These are phyloP conservation scores for Galeruca laticollis DNA, from an alignment of 2,888 invertebrate genomes.

Conservation along the genomic window DNA sequence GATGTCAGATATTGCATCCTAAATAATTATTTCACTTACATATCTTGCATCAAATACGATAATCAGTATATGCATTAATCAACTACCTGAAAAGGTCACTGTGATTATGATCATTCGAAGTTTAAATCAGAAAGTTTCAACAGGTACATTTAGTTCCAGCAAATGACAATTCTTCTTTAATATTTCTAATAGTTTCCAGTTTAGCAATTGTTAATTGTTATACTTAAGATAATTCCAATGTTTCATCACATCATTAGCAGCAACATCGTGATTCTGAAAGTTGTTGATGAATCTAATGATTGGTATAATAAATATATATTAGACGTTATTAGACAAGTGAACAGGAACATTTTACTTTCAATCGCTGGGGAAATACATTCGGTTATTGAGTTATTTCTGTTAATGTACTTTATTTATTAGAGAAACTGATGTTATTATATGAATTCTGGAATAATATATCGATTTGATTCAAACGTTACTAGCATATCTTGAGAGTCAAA, in stretches of 20 bases:
- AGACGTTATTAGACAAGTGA: not conserved
- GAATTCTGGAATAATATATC: too few relatives aligned
- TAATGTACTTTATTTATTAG: not conserved
- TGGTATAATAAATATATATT: not conserved
- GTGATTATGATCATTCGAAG: not conserved
- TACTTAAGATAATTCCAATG: slow-evolving; percentile 6
- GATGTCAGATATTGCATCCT: too few relatives aligned
- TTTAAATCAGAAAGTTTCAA: slow-evolving; percentile 1
- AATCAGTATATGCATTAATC: not conserved
- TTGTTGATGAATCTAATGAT: not conserved
- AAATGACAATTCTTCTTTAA: slow-evolving; percentile 1
- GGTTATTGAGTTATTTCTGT: not conserved
- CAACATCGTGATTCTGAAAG: slow-evolving; percentile 16
- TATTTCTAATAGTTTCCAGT: not conserved
- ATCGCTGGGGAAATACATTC: not conserved
- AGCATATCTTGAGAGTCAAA: too few relatives aligned
- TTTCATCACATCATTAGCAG: slow-evolving; percentile 1
- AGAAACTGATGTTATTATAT: too few relatives aligned
- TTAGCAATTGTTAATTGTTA: slow-evolving; percentile 2
- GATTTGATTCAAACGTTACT: too few relatives aligned
- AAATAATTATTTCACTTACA: too few relatives aligned
- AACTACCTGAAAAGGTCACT: not conserved
- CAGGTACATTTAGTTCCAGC: not conserved
- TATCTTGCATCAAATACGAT: too few relatives aligned
- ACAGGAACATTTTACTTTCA: not conserved